Evolutionary conservation across 2,797 vertebrate genomes (phyloP), one percentile per base, ranked within the genome.

Genomic region (Hirundo rustica): DNA sequence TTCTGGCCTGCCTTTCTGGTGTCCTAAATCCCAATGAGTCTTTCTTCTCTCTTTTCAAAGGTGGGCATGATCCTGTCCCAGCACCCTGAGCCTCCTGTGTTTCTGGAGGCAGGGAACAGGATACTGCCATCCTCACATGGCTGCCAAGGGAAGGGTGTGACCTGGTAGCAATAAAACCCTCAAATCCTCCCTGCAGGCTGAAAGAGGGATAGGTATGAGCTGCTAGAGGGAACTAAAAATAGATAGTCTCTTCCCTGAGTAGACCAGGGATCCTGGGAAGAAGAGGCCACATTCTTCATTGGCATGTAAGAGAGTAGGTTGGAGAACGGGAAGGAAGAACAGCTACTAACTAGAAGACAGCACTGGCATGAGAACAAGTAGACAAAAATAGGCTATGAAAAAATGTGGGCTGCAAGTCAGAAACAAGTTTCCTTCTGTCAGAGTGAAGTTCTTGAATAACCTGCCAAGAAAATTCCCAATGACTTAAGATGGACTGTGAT

Each of bases 331-430:
- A 88, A 90, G 76, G 80, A 81, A 96, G 94, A 92, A 54, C 55
- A 95, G 86, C 90, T 86, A 86, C 91, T 95, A 82, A 94, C 90
- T 76, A 85, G 83, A 88, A 95, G 92, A 87, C 64, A 94, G 92
- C 67, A 74, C 0, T 96, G 95, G 90, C 95, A 84, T 79, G 83
- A 95, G 77, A 76, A 92, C 90, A 95, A 95, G 90, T 64, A 73
- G 93, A 86, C 91, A 95, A 96, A 96, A 95, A 96, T 96, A 96
- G 93, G 74, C 92, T 36, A 85, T 29, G 92, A 92, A 92, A 90
- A 95, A 82, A 92, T 90, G 95, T 96, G 93, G 92, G 94, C 92
- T 95, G 90, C 85, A 96, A 81, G 92, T 94, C 66, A 93, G 88
- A 92, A 95, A 88, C 73, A 90, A 93, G 92, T 82, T 95, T 95